Conservation (phyloP, 2,797 vertebrate genomes). For the Halcyon leucocephala region DNA sequence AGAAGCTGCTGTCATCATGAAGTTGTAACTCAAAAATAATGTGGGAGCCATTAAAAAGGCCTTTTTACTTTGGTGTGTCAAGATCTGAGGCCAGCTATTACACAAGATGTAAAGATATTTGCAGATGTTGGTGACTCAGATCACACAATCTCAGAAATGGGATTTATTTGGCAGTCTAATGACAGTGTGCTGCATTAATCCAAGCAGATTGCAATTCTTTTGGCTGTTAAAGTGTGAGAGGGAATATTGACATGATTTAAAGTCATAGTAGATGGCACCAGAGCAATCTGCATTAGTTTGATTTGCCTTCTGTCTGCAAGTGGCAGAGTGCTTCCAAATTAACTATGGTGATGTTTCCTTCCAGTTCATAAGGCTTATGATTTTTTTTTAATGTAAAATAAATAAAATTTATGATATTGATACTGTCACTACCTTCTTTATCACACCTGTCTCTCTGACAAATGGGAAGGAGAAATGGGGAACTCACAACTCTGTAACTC, state of each 20-base stretch:
- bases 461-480: background rate
- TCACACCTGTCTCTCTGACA: background rate
- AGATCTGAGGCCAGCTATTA: slow-evolving; percentile 55
- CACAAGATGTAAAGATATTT: slow-evolving; percentile 63
- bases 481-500: background rate
- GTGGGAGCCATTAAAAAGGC: slow-evolving; percentile 25
- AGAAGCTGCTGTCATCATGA: slow-evolving; percentile 37
- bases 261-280: background rate
- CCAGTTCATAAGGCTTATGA: background rate
- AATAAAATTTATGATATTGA: accelerated
- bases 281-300: background rate
- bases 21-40: slow-evolving; percentile 10
- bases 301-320: background rate
- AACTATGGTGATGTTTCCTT: background rate
- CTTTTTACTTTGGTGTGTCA: slow-evolving; percentile 31
- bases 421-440: background rate
- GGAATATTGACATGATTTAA: slow-evolving; percentile 7
- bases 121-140: slow-evolving; percentile 67
- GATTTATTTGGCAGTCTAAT: slow-evolving; percentile 31
- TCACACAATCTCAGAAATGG: slow-evolving; percentile 32
- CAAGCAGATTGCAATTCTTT: slow-evolving; percentile 6
- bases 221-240: slow-evolving; percentile 35
- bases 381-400: background rate
- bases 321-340: background rate
- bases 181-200: slow-evolving; percentile 11